A percentile compares a stretch with the other conserved stretches of the same genome.
These are phyloP conservation scores for Coregonus ussuriensis DNA, from an alignment of 2,797 vertebrate genomes.

Conservation along the genomic window DNA sequence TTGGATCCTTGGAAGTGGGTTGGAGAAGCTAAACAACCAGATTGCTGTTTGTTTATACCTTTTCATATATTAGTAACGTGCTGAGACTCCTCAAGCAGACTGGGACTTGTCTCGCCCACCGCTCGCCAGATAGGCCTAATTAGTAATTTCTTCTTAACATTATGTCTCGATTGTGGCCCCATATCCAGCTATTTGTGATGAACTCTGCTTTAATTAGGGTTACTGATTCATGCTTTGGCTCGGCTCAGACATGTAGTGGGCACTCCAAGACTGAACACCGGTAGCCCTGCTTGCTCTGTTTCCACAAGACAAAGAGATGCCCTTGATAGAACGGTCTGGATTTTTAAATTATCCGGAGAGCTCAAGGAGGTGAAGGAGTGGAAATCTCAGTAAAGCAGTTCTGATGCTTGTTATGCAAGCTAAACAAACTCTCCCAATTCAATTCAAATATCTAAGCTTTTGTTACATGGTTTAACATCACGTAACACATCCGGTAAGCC, in stretches of 20 bases:
- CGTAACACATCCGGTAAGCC: slow-evolving; percentile 19
- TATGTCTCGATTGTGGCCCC: slow-evolving; percentile 83
- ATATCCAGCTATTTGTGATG: slow-evolving; percentile 82
- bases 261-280: slow-evolving; percentile 1
- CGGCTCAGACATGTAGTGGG: slow-evolving; percentile 57
- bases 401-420: neutral
- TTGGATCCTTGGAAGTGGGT: slow-evolving; percentile 88
- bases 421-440: slow-evolving; percentile 5
- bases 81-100: slow-evolving; percentile 82
- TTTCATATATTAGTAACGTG: slow-evolving; percentile 87
- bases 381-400: slow-evolving; percentile 7
- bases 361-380: neutral
- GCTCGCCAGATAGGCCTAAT: slow-evolving; percentile 76
- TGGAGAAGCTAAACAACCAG: slow-evolving; percentile 87
- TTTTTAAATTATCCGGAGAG: slow-evolving; percentile 28
- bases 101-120: slow-evolving; percentile 77
- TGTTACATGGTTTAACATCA: slow-evolving; percentile 20
- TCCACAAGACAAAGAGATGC: slow-evolving; percentile 58
- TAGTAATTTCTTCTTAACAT: slow-evolving; percentile 86
- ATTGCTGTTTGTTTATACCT: slow-evolving; percentile 89
- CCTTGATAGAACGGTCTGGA: slow-evolving; percentile 46
- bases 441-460: slow-evolving; percentile 38
- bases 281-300: slow-evolving; percentile 20
- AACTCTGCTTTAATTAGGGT: slow-evolving; percentile 84
- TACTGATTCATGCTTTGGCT: slow-evolving; percentile 68